Conservation (phyloP, 2,797 vertebrate species). For the Protosalanx chinensis region DNA sequence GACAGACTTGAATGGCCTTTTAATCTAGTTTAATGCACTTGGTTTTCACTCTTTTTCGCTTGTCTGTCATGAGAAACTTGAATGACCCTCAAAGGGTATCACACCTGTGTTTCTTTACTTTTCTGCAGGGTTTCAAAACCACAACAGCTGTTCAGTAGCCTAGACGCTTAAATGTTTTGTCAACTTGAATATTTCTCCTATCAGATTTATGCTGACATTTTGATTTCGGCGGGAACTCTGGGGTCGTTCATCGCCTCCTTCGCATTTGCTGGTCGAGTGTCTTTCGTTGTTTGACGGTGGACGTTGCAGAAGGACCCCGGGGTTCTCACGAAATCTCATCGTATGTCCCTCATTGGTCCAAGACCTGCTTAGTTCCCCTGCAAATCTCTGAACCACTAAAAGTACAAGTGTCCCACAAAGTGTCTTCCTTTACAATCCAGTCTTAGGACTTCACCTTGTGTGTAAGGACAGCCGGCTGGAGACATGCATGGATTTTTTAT, state of each 20-base stretch:
- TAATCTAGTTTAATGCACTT: slow-evolving; percentile 40
- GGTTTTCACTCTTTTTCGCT: neutral
- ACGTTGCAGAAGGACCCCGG: too few species aligned
- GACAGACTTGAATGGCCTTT: slow-evolving; percentile 28
- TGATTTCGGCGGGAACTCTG: neutral
- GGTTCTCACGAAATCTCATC: too few species aligned
- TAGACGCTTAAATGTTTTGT: slow-evolving; percentile 8
- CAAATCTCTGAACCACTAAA: slow-evolving; percentile 60
- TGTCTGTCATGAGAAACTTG: slow-evolving; percentile 31
- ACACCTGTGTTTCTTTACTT: neutral
- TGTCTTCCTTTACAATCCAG: slow-evolving; percentile 12
- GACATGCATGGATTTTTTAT: slow-evolving; percentile 49
- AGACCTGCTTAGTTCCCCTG: neutral
- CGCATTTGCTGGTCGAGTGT: too few species aligned
- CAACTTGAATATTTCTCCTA: neutral
- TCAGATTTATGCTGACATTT: neutral
- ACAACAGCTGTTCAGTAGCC: neutral
- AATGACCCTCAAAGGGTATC: slow-evolving; percentile 19
- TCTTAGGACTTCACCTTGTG: slow-evolving; percentile 24
- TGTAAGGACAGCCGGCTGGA: slow-evolving; percentile 27
- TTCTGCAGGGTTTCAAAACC: neutral
- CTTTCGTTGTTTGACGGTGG: too few species aligned
- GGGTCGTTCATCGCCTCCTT: too few species aligned
- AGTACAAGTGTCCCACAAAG: slow-evolving; percentile 20
- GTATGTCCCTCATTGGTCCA: neutral